phyloP scores from a whole-genome alignment of 2,797 vertebrate genomes.

The Sparidentex hasta region DNA sequence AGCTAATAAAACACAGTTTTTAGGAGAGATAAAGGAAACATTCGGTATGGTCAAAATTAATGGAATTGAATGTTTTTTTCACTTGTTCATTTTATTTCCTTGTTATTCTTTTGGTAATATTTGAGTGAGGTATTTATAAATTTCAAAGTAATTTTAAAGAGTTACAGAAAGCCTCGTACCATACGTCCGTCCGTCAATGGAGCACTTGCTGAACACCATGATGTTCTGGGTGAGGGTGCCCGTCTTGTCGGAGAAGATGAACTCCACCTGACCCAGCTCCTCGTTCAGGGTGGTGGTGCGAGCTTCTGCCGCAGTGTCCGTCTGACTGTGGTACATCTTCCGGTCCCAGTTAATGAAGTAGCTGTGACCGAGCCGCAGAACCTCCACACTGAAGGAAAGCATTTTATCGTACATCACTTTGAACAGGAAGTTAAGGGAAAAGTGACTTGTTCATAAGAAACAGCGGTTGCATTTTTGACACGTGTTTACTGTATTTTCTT shows the following conservation, averaged over 20 bases:
- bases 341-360: slow-evolving; percentile 97
- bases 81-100: background rate
- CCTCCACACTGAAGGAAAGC: slow-evolving; percentile 88
- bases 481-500: slow-evolving; percentile 25
- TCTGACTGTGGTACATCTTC: slow-evolving; percentile 89
- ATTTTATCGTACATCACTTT: background rate
- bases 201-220: slow-evolving; percentile 96
- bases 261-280: slow-evolving; percentile 95
- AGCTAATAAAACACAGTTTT: background rate
- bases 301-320: slow-evolving; percentile 88
- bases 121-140: background rate
- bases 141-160: background rate
- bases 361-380: slow-evolving; percentile 93
- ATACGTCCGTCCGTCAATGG: slow-evolving; percentile 88
- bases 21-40: too few species aligned
- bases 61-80: background rate
- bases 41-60: background rate
- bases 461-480: background rate
- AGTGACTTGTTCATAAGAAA: background rate
- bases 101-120: background rate
- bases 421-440: background rate
- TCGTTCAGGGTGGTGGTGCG: slow-evolving; percentile 95
- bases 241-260: slow-evolving; percentile 95
- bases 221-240: slow-evolving; percentile 97
- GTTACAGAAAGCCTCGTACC: slow-evolving; percentile 76